phyloP scores from a whole-genome alignment of 2,797 vertebrate genomes.

The Thripadectes ignobilis region DNA sequence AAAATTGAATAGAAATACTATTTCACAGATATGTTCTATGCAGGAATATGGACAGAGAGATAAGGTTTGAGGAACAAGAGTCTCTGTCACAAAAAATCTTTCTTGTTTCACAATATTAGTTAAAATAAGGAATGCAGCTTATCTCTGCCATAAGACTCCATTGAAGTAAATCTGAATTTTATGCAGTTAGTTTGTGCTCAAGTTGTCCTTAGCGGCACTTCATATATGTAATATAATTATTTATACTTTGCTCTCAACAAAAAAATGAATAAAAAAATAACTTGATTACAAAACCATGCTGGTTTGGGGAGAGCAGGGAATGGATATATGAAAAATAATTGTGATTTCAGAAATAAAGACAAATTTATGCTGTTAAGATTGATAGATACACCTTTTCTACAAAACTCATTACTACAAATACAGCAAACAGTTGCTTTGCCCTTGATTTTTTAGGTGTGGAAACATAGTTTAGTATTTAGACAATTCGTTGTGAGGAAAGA shows the following conservation, averaged over 20 bases:
- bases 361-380: not conserved
- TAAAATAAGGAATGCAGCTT: not conserved
- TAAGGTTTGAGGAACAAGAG: not conserved
- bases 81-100: not conserved
- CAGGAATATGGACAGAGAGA: not conserved
- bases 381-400: not conserved
- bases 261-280: not conserved
- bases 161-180: not conserved
- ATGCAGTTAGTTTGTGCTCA: not conserved
- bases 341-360: not conserved
- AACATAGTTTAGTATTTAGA: not conserved
- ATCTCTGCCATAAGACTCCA: not conserved
- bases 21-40: not conserved
- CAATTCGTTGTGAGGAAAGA: not conserved
- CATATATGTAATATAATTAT: not conserved
- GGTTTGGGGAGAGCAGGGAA: accelerated
- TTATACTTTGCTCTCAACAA: not conserved
- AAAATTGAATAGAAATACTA: not conserved
- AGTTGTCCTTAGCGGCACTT: not conserved
- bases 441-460: not conserved
- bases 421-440: not conserved
- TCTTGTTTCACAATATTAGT: not conserved
- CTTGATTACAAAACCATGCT: not conserved
- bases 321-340: not conserved
- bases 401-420: not conserved